These are phyloP conservation scores for Desmophyllum pertusum DNA, from an alignment of 92 coral and sea anemone species.

Conservation along the genomic window DNA sequence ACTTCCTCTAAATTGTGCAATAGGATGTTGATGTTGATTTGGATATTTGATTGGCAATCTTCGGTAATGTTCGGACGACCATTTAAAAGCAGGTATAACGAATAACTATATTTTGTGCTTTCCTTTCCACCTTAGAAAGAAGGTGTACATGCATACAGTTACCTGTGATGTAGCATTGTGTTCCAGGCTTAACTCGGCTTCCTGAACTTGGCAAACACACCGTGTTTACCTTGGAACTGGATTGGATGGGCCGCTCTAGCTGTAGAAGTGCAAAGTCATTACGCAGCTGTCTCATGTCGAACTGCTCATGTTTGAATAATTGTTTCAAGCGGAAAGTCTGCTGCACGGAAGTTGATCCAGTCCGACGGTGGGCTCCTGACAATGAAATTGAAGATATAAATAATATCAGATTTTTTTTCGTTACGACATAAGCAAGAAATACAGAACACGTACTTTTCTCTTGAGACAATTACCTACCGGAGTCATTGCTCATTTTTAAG, in stretches of 20 bases:
- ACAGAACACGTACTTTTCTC: neutral
- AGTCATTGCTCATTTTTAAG: too few relatives aligned
- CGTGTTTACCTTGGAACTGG: slow-evolving; percentile 54
- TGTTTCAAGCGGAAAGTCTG: slow-evolving; percentile 38
- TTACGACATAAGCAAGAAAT: too few relatives aligned
- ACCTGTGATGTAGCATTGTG: slow-evolving; percentile 65
- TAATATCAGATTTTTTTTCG: too few relatives aligned
- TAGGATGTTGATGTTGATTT: too few relatives aligned
- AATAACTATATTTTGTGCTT: too few relatives aligned
- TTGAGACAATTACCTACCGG: too few relatives aligned
- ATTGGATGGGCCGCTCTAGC: slow-evolving; percentile 25
- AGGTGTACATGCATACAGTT: too few relatives aligned
- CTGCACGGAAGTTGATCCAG: slow-evolving; percentile 50
- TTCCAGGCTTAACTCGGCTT: slow-evolving; percentile 36
- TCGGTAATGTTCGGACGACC: too few relatives aligned
- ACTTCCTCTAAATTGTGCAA: too few relatives aligned
- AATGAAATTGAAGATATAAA: neutral
- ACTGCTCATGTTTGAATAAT: slow-evolving; percentile 53
- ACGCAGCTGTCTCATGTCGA: slow-evolving; percentile 49
- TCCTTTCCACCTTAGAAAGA: too few relatives aligned
- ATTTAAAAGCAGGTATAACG: too few relatives aligned
- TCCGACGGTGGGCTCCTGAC: slow-evolving; percentile 58
- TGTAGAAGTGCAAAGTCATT: slow-evolving; percentile 64
- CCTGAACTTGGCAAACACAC: slow-evolving; percentile 65
- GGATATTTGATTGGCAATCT: too few relatives aligned